Evolutionary conservation across 2,888 invertebrate species (phyloP).

Genomic region (Drosophila mimetica): DNA sequence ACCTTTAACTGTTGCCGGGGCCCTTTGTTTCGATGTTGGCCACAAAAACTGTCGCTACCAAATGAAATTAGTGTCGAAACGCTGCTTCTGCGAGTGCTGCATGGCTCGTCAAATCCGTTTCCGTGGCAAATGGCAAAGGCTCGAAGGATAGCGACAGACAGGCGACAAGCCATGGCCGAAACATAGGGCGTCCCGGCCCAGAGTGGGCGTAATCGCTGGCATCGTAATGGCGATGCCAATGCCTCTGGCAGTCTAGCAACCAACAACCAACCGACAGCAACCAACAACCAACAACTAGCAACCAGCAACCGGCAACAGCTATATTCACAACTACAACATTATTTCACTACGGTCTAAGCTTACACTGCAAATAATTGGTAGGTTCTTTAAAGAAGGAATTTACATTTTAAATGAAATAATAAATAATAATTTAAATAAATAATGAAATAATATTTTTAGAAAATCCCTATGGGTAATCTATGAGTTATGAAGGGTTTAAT

Average conservation of each 20-base stretch:
- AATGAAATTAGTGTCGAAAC: conserved; percentile 81
- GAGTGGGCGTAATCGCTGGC: conserved; percentile 71
- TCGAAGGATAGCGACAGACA: conserved; percentile 44
- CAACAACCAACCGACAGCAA: conserved; percentile 21
- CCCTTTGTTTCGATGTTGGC: conserved; percentile 25
- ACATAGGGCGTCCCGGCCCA: conserved; percentile 19
- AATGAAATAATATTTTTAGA: too few species aligned
- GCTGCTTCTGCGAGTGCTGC: conserved; percentile 62
- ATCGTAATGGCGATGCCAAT: conserved; percentile 57
- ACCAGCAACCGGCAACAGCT: conserved; percentile 15
- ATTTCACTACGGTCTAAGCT: conserved; percentile 20
- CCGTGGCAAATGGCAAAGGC: conserved; percentile 45
- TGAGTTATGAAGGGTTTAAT: too few species aligned
- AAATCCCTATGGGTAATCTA: too few species aligned
- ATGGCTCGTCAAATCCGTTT: conserved; percentile 52
- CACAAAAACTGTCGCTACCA: conserved; percentile 57
- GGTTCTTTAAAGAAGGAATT: not conserved
- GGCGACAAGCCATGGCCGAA: conserved; percentile 47
- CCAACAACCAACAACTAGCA: conserved; percentile 9
- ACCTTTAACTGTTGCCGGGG: conserved; percentile 23
- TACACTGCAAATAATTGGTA: conserved; percentile 3
- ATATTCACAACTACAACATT: conserved; percentile 31
- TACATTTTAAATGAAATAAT: not conserved
- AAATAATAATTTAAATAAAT: not conserved
- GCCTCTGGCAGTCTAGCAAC: conserved; percentile 39